These are phyloP conservation scores for Rhinoraja longicauda DNA, from an alignment of 2,797 vertebrate species.

Conservation along the genomic window DNA sequence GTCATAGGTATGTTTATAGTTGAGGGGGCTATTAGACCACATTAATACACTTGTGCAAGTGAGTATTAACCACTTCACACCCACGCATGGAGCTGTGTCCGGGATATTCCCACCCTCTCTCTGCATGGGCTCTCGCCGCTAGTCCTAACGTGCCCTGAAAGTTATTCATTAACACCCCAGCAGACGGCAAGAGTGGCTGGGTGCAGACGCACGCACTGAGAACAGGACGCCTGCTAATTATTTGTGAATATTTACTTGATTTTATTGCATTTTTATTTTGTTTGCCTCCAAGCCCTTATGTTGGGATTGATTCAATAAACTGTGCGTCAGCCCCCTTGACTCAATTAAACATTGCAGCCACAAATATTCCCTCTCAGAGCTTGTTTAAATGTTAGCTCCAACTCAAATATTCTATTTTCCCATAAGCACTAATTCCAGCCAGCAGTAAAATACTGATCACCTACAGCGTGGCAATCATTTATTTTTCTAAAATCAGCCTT, in stretches of 20 bases:
- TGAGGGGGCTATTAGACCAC: not conserved
- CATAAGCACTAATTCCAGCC: not conserved
- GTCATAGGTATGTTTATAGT: not conserved
- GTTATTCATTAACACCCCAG: not conserved
- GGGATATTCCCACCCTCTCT: not conserved
- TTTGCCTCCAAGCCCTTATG: not conserved
- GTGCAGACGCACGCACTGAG: not conserved
- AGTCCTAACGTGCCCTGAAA: not conserved
- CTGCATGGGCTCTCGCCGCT: not conserved
- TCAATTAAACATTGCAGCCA: not conserved
- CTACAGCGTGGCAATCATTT: not conserved
- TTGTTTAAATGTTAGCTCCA: not conserved
- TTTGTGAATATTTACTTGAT: not conserved
- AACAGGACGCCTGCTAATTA: not conserved
- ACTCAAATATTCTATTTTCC: not conserved
- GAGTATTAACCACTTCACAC: not conserved
- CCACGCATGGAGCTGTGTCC: not conserved
- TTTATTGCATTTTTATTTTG: not conserved
- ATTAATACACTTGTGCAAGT: not conserved
- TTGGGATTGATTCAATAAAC: not conserved
- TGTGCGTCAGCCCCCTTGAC: not conserved
- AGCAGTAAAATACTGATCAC: not conserved
- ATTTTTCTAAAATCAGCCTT: not conserved
- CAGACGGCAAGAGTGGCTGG: not conserved
- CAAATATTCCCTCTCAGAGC: not conserved